These are phyloP conservation scores for Sitophilus oryzae DNA, from an alignment of 1,140 invertebrate genomes.

Conservation along the genomic window DNA sequence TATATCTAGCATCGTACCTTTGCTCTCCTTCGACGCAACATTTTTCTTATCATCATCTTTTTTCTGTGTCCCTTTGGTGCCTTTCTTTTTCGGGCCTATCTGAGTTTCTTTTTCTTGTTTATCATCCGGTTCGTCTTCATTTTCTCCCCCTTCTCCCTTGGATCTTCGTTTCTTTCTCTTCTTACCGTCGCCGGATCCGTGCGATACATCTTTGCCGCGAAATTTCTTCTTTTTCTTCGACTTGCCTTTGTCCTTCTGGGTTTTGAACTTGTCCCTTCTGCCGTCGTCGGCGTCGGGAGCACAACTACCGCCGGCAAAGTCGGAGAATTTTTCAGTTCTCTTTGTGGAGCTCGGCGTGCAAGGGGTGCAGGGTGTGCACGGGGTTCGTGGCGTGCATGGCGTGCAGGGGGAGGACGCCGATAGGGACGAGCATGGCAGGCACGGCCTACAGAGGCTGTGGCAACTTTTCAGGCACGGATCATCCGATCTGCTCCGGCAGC, in stretches of 20 bases:
- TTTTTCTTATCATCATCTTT: background rate
- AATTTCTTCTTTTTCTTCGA: background rate
- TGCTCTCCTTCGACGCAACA: background rate
- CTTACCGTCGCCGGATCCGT: background rate
- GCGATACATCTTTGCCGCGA: background rate
- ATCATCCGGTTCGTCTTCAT: background rate
- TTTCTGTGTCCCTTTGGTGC: background rate
- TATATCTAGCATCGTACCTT: too few species aligned
- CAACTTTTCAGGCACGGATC: slow-evolving; percentile 1
- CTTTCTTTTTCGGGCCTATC: background rate
- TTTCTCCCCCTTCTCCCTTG: background rate
- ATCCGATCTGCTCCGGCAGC: background rate
- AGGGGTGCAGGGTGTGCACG: slow-evolving; percentile 3
- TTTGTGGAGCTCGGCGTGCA: background rate
- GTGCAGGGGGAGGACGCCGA: background rate
- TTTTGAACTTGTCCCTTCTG: background rate
- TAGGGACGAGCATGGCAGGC: background rate
- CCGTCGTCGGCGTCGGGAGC: background rate
- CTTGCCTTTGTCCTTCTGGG: background rate
- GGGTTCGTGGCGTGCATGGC: background rate
- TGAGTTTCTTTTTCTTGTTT: slow-evolving; percentile 3
- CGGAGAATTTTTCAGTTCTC: slow-evolving; percentile 15
- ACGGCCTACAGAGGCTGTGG: background rate
- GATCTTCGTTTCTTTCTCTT: background rate
- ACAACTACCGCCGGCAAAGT: slow-evolving; percentile 5